Evolutionary conservation across 2,797 vertebrate genomes (phyloP), one percentile per base, ranked within the genome.

Genomic region (Loris lydekkerianus): DNA sequence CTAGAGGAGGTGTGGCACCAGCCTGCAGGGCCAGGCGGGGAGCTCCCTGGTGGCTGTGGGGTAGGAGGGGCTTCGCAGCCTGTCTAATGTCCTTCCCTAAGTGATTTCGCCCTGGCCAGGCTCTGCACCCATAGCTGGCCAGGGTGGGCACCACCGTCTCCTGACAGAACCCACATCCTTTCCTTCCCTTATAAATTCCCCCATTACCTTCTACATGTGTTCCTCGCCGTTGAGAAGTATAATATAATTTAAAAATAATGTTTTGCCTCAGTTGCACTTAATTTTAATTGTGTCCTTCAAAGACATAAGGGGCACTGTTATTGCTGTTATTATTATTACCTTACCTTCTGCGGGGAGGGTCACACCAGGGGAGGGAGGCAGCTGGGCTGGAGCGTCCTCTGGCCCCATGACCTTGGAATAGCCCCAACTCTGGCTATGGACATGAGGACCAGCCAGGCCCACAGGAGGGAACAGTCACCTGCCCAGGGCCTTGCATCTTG

Each of bases 31-130:
- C 98, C 90, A 97, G 98, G 96, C 77, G 27, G 96, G 96, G 91
- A 98, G 97, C 97, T 98, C 96, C 97, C 97, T 97, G 97, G 97
- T 97, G 96, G 93, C 98, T 65, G 46, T 84, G 91, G 86, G 93
- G 96, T 80, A 31, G 8, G 96, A 89, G 90, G 18, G 18, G 31
- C n/a, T 88, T 1, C 56, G 83, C 86, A 86, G 58, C 75, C 21
- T 89, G 72, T 69, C 96, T 78, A 63, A 90, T 94, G 95, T 89
- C 97, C 96, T 93, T 96, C 96, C 98, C 65, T 13, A 49, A 49
- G 49, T 49, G 49, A 14, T 49, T 49, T 14, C 14, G 2, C 49
- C 49, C 49, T 53, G 14, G 49, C 49, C 34, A 0, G n/a, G 77
- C 76, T 96, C 93, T 72, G 86, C 23, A 72, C 43, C 29, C 0